These are phyloP conservation scores for Notarius quadriscutis DNA, from an alignment of 2,113 vertebrate genomes.

Conservation along the genomic window DNA sequence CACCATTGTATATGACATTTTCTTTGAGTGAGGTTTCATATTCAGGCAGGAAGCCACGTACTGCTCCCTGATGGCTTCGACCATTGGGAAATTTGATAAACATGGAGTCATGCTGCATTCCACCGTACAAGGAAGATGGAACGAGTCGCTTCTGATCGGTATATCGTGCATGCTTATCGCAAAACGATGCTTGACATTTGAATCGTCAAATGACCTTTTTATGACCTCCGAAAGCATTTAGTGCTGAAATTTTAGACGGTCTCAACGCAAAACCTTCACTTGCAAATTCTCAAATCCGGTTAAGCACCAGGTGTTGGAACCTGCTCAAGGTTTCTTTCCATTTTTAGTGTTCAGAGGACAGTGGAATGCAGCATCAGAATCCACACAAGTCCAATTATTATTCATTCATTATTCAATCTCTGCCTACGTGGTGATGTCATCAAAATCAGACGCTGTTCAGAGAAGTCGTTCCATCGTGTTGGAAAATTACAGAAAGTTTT, in stretches of 20 bases:
- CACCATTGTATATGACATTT: not conserved
- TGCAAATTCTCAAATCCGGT: not conserved
- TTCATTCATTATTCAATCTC: not conserved
- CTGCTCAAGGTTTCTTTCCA: not conserved
- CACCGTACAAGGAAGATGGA: not conserved
- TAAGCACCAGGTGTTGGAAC: not conserved
- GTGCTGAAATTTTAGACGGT: not conserved
- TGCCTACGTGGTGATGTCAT: not conserved
- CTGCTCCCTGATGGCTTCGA: not conserved
- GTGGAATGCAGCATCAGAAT: not conserved
- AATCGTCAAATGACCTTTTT: not conserved
- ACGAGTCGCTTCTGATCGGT: not conserved
- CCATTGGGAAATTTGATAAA: not conserved
- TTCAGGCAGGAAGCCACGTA: not conserved
- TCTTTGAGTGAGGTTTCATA: not conserved
- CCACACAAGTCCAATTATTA: not conserved
- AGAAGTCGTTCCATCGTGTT: not conserved
- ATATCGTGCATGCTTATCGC: not conserved
- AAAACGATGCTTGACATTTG: not conserved
- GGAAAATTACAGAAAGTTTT: not conserved
- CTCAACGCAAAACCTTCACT: not conserved
- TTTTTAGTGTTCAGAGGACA: not conserved
- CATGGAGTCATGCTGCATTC: not conserved
- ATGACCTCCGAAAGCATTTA: not conserved
- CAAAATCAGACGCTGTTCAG: not conserved